These are phyloP conservation scores for Arremon aurantiirostris DNA, from an alignment of 2,797 vertebrate genomes.

Conservation along the genomic window DNA sequence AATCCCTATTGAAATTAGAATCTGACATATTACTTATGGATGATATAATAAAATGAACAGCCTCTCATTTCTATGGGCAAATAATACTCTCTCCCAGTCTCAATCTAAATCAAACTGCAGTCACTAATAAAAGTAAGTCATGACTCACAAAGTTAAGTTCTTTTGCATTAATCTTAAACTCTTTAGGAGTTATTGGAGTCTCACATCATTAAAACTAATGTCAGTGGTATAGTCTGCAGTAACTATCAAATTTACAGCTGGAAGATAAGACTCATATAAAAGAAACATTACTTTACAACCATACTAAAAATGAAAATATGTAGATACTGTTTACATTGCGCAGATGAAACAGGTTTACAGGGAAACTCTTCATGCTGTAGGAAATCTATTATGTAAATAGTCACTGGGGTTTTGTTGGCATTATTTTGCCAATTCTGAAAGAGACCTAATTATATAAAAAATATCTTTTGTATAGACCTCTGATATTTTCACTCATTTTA, in stretches of 20 bases:
- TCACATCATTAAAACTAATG: slow-evolving; percentile 49
- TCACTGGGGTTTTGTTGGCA: background rate
- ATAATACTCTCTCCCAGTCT: slow-evolving; percentile 2
- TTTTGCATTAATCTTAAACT: slow-evolving; percentile 58
- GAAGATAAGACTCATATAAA: slow-evolving; percentile 25
- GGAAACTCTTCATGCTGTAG: background rate
- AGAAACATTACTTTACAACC: background rate
- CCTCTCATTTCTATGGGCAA: slow-evolving; percentile 1
- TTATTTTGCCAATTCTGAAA: background rate
- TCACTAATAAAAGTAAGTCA: slow-evolving; percentile 51
- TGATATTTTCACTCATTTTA: background rate
- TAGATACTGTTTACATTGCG: slow-evolving; percentile 10
- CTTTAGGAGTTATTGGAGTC: slow-evolving; percentile 43
- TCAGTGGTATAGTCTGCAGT: background rate
- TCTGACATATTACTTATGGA: slow-evolving; percentile 11
- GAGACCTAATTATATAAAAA: background rate
- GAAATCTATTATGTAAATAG: background rate
- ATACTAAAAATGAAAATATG: background rate
- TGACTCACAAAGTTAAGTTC: slow-evolving; percentile 56
- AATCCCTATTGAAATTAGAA: background rate
- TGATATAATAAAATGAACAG: slow-evolving; percentile 11
- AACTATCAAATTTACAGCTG: slow-evolving; percentile 41
- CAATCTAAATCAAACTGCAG: slow-evolving; percentile 16
- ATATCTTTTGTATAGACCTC: background rate
- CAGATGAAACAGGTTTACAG: background rate